Percentiles rank a stretch among this genome's conserved stretches.
phyloP scores from a whole-genome alignment of 1,140 invertebrate genomes.

The Ridgeia piscesae region DNA sequence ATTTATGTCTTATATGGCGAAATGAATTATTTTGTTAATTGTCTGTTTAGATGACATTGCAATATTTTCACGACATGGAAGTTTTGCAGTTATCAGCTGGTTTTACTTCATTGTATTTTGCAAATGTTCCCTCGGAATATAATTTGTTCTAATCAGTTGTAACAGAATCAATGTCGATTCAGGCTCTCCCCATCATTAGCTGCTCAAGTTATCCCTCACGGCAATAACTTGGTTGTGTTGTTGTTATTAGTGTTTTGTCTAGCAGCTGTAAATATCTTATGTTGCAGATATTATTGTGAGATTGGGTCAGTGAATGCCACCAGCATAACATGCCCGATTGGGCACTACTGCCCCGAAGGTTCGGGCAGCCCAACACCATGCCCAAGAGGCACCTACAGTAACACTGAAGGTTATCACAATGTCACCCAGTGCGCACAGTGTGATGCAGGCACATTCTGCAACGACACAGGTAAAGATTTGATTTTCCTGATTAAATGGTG shows the following conservation, averaged over 20 bases:
- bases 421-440: slow-evolving; percentile 42
- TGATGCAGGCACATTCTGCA: slow-evolving; percentile 51
- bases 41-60: too few relatives aligned
- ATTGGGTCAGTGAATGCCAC: slow-evolving; percentile 42
- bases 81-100: too few relatives aligned
- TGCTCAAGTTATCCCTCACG: background rate
- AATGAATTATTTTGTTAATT: too few relatives aligned
- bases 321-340: slow-evolving; percentile 41
- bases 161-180: background rate
- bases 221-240: background rate
- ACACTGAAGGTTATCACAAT: slow-evolving; percentile 42
- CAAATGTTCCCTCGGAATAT: too few relatives aligned
- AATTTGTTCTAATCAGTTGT: too few relatives aligned
- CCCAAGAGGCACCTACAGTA: slow-evolving; percentile 46
- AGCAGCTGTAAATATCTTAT: background rate
- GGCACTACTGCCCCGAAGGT: slow-evolving; percentile 47
- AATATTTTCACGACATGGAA: too few relatives aligned
- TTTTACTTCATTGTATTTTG: too few relatives aligned
- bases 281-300: slow-evolving; percentile 48
- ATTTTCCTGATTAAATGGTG: background rate
- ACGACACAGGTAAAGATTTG: slow-evolving; percentile 40
- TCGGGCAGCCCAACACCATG: slow-evolving; percentile 36
- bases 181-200: background rate
- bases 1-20: too few relatives aligned
- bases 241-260: background rate